These are phyloP conservation scores for Gallinago nigripennis DNA, from an alignment of 2,797 vertebrate species.

Conservation along the genomic window DNA sequence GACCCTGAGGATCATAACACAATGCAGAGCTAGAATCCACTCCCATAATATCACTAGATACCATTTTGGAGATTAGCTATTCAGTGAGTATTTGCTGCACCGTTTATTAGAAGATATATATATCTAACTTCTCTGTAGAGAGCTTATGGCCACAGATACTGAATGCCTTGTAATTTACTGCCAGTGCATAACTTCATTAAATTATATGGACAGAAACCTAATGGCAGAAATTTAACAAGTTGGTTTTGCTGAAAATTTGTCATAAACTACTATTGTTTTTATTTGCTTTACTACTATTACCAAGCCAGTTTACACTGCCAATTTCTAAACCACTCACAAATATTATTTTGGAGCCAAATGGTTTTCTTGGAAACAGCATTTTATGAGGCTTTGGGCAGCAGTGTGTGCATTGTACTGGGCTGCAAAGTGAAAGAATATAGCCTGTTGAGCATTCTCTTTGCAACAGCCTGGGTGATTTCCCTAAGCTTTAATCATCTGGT, in stretches of 20 bases:
- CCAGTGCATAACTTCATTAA: conserved; percentile 24
- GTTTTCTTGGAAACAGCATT: conserved; percentile 9
- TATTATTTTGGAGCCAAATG: not conserved
- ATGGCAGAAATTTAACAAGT: conserved; percentile 5
- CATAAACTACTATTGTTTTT: not conserved
- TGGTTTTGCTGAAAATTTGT: conserved; percentile 18
- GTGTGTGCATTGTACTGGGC: not conserved
- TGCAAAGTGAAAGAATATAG: not conserved
- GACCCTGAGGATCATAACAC: not conserved
- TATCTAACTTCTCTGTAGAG: conserved; percentile 41
- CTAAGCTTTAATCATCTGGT: not conserved
- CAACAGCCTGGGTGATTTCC: not conserved
- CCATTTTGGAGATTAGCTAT: conserved; percentile 21
- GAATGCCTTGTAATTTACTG: conserved; percentile 12
- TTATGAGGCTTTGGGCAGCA: not conserved
- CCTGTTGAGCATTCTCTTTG: not conserved
- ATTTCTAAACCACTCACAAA: not conserved
- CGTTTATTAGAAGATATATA: conserved; percentile 5
- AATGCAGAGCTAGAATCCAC: not conserved
- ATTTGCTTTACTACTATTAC: conserved; percentile 9
- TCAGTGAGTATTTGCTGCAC: not conserved
- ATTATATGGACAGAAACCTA: conserved; percentile 26
- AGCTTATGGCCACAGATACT: not conserved
- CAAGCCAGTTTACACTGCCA: not conserved
- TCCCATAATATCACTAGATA: not conserved